phyloP scores from a whole-genome alignment of 2,888 invertebrate genomes.

The Cantharis lateralis region DNA sequence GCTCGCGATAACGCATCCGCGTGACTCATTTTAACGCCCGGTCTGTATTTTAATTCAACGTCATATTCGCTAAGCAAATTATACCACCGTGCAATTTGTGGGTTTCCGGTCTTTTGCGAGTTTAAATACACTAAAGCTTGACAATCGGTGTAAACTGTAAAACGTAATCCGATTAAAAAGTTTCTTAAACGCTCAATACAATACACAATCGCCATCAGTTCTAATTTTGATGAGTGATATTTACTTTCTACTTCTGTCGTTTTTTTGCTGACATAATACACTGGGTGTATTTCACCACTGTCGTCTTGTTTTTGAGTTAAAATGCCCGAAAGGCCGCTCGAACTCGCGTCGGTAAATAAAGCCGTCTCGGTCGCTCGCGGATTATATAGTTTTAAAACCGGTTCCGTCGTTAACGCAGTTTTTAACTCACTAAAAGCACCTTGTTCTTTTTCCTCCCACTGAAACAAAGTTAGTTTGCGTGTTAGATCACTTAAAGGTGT shows the following conservation, averaged over 20 bases:
- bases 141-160: constrained; percentile 31
- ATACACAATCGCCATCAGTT: constrained; percentile 34
- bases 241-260: constrained; percentile 29
- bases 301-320: no score
- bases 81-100: constrained; percentile 6
- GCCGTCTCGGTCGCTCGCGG: constrained; percentile 25
- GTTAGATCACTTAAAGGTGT: constrained; percentile 8
- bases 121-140: constrained; percentile 32
- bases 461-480: neutral
- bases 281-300: constrained; percentile 14
- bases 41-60: neutral
- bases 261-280: constrained; percentile 35
- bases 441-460: constrained; percentile 1
- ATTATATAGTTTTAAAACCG: constrained; percentile 32
- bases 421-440: constrained; percentile 7
- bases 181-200: constrained; percentile 29
- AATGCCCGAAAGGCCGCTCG: neutral
- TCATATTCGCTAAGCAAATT: neutral
- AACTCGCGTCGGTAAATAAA: constrained; percentile 33
- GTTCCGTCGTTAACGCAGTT: constrained; percentile 1
- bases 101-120: neutral
- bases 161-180: constrained; percentile 30
- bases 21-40: neutral
- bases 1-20: no score
- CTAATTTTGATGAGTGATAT: constrained; percentile 35